A percentile compares a stretch with the other conserved stretches of the same genome.
These are phyloP conservation scores for Hypotaenidia okinawae DNA, from an alignment of 2,797 vertebrate species.

Conservation along the genomic window DNA sequence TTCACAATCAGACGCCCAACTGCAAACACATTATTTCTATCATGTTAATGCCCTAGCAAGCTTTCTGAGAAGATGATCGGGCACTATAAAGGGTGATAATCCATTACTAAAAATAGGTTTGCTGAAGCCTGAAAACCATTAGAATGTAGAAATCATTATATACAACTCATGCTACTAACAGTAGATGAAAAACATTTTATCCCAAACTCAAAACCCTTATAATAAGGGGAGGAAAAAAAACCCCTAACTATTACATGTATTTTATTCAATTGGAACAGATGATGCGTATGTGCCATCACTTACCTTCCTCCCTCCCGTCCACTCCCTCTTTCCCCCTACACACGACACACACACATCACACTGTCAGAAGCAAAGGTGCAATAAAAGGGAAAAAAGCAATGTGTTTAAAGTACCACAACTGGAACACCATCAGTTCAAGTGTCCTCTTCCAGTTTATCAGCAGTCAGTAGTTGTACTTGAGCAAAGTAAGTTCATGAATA, in stretches of 20 bases:
- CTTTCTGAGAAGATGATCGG: conserved; percentile 59
- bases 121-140: conserved; percentile 33
- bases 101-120: conserved; percentile 58
- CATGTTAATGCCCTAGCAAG: conserved; percentile 43
- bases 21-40: conserved; percentile 23
- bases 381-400: neutral
- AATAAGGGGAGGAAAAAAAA: neutral
- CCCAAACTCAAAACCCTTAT: neutral
- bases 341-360: neutral
- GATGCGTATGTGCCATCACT: neutral
- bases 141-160: conserved; percentile 24
- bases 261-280: neutral
- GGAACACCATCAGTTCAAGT: neutral
- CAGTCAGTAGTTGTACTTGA: neutral
- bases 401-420: neutral
- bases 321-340: neutral
- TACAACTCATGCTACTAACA: neutral
- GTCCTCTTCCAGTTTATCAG: neutral
- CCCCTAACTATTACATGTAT: neutral
- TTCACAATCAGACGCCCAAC: neutral
- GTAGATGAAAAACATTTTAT: neutral
- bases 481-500: neutral
- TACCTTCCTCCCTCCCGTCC: neutral
- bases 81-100: conserved; percentile 62
- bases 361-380: neutral